A percentile compares a stretch with the other conserved stretches of the same genome.
Evolutionary conservation across 1,140 invertebrate genomes (phyloP).

Genomic region (Orius laevigatus): DNA sequence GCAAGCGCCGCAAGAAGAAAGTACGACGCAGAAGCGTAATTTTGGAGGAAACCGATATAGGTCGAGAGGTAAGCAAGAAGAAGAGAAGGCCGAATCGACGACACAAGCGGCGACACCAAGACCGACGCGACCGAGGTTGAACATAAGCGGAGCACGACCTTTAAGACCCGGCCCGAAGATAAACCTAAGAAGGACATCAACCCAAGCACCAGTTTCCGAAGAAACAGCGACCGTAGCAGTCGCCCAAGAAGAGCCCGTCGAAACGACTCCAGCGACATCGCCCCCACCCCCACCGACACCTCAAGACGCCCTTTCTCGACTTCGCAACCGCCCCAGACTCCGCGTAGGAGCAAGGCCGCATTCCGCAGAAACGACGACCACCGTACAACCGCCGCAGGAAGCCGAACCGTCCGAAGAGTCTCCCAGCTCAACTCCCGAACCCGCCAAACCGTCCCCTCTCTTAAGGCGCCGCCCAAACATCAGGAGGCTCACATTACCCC

Average conservation of each 20-base stretch:
- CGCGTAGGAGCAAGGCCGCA: slow-evolving; percentile 4
- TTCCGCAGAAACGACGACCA: too few relatives aligned
- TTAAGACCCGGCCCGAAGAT: slow-evolving; percentile 37
- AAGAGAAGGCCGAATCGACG: neutral
- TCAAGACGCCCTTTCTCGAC: slow-evolving; percentile 16
- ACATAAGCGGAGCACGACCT: slow-evolving; percentile 15
- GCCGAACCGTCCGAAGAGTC: too few relatives aligned
- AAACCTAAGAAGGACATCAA: slow-evolving; percentile 27
- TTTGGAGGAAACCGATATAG: neutral
- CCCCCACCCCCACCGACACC: slow-evolving; percentile 23
- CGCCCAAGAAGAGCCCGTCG: slow-evolving; percentile 18
- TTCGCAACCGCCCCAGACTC: slow-evolving; percentile 18
- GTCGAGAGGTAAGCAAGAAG: neutral
- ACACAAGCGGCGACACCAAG: neutral
- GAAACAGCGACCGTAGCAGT: slow-evolving; percentile 20
- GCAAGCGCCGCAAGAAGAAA: neutral
- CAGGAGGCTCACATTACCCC: too few relatives aligned
- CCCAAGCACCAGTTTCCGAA: too few relatives aligned
- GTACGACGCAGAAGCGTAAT: neutral
- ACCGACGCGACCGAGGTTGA: slow-evolving; percentile 15
- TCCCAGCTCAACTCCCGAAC: too few relatives aligned
- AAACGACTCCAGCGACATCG: slow-evolving; percentile 24
- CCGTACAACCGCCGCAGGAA: too few relatives aligned
- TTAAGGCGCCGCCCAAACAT: too few relatives aligned
- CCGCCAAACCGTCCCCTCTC: too few relatives aligned